Conservation (phyloP, 1,140 invertebrate species). For the Pararge aegeria region DNA sequence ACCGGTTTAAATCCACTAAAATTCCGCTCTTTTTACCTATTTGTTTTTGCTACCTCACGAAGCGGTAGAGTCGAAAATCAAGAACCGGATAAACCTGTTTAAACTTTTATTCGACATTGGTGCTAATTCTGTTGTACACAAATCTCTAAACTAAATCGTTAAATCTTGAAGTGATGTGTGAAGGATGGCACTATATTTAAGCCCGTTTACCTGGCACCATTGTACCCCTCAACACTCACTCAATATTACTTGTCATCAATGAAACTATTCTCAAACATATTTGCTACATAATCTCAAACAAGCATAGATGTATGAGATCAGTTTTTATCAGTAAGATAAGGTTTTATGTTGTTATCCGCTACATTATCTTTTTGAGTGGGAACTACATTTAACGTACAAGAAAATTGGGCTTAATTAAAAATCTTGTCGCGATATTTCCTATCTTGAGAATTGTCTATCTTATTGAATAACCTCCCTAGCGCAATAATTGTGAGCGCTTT, state of each 20-base stretch:
- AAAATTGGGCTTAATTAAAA: too few species aligned
- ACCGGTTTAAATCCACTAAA: too few species aligned
- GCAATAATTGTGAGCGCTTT: too few species aligned
- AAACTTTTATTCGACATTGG: not conserved
- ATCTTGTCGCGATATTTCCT: too few species aligned
- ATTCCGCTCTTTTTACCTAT: not conserved
- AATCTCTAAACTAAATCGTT: too few species aligned
- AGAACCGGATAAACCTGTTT: not conserved
- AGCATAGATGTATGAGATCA: slow-evolving; percentile 34
- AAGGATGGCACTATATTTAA: too few species aligned
- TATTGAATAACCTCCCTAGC: too few species aligned
- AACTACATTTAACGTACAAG: not conserved
- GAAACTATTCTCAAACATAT: not conserved
- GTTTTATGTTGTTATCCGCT: slow-evolving; percentile 47
- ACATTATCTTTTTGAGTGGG: slow-evolving; percentile 11
- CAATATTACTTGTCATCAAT: not conserved
- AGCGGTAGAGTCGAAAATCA: not conserved
- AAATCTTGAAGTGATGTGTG: too few species aligned
- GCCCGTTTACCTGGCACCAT: too few species aligned
- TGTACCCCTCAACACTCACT: too few species aligned
- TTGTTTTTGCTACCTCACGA: not conserved
- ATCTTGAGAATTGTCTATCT: too few species aligned
- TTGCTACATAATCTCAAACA: not conserved
- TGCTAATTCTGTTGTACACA: too few species aligned
- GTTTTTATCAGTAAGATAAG: slow-evolving; percentile 56